These are phyloP conservation scores for Drosophila teissieri DNA, from an alignment of 1,140 invertebrate species.

Conservation along the genomic window DNA sequence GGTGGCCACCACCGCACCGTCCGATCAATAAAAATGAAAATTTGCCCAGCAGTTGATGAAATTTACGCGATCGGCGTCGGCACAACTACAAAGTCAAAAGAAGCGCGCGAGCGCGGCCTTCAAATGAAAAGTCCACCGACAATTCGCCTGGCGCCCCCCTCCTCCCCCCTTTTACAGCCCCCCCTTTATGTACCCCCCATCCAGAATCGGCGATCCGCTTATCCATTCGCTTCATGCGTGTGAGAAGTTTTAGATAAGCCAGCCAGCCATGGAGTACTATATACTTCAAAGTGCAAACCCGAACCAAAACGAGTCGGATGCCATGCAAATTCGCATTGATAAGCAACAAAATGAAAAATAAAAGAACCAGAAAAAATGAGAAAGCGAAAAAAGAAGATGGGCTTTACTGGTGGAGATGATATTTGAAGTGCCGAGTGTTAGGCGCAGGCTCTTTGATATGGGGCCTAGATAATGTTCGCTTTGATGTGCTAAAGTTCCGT, in stretches of 20 bases:
- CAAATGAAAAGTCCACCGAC: conserved; percentile 58
- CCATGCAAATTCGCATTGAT: conserved; percentile 70
- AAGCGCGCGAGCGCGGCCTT: conserved; percentile 32
- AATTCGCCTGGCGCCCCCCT: conserved; percentile 63
- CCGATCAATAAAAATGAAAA: conserved; percentile 65
- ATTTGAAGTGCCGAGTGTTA: conserved; percentile 17
- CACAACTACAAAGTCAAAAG: conserved; percentile 69
- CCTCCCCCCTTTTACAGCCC: not conserved
- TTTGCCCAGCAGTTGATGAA: conserved; percentile 82
- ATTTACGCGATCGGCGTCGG: conserved; percentile 80
- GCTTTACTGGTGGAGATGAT: not conserved
- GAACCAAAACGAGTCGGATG: conserved; percentile 26
- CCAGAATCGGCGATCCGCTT: conserved; percentile 1
- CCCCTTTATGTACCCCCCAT: not conserved
- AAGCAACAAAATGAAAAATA: conserved; percentile 21
- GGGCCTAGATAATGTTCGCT: conserved; percentile 45
- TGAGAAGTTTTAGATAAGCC: conserved; percentile 79
- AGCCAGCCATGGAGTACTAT: conserved; percentile 23
- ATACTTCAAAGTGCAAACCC: conserved; percentile 62
- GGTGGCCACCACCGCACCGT: conserved; percentile 50
- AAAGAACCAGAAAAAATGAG: no score
- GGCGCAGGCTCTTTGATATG: conserved; percentile 47
- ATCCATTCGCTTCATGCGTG: conserved; percentile 55
- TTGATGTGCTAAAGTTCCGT: conserved; percentile 45
- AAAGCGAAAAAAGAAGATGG: not conserved